A percentile compares a stretch with the other conserved stretches of the same genome.
Conservation (phyloP, 1,140 invertebrate species). For the Meteorus sp. region DNA sequence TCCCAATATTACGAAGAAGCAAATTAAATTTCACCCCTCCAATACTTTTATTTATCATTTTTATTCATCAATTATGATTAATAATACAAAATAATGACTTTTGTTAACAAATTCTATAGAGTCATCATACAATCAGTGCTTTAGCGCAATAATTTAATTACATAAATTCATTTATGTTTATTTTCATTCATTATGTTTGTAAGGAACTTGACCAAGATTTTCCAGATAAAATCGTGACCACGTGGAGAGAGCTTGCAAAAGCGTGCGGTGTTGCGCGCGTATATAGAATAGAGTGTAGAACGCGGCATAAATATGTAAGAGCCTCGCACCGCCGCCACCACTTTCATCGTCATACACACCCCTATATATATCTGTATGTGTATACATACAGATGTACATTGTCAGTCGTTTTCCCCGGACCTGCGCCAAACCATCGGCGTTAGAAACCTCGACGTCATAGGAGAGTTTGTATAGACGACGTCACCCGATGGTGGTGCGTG, state of each 20-base stretch:
- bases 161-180: too few species aligned
- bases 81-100: too few species aligned
- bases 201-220: too few species aligned
- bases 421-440: slow-evolving; percentile 20
- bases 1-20: too few species aligned
- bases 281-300: slow-evolving; percentile 36
- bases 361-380: background rate
- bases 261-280: slow-evolving; percentile 37
- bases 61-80: too few species aligned
- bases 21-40: too few species aligned
- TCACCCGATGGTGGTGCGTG: background rate
- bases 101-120: too few species aligned
- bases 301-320: slow-evolving; percentile 59
- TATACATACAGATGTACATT: background rate
- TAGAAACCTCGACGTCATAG: slow-evolving; percentile 16
- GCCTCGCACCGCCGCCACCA: slow-evolving; percentile 28
- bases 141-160: too few species aligned
- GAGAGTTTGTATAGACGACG: slow-evolving; percentile 8
- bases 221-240: too few species aligned
- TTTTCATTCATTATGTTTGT: too few species aligned
- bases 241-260: background rate
- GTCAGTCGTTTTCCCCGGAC: slow-evolving; percentile 9
- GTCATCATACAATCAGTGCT: too few species aligned
- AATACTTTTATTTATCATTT: too few species aligned
- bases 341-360: background rate